phyloP scores from a whole-genome alignment of 2,888 invertebrate genomes.

The Ichneumoninae sp. region DNA sequence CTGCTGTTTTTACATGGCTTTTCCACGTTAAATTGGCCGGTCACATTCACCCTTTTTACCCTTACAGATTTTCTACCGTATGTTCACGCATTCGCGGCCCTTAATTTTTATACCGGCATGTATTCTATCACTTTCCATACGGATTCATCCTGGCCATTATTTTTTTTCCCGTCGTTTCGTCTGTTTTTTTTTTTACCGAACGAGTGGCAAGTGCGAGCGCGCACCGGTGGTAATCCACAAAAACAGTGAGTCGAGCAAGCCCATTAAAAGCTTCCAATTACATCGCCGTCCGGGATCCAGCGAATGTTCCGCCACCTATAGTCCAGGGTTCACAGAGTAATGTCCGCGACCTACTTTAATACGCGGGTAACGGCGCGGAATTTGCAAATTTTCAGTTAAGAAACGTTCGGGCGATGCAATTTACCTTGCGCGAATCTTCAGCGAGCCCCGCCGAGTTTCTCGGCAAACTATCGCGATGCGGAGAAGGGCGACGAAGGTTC shows the following conservation, averaged over 20 bases:
- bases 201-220: constrained; percentile 33
- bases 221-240: constrained; percentile 40
- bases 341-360: constrained; percentile 49
- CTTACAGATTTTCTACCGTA: constrained; percentile 20
- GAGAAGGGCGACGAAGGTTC: background rate
- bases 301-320: background rate
- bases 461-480: background rate
- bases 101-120: constrained; percentile 8
- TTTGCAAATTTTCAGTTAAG: constrained; percentile 51
- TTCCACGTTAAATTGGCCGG: background rate
- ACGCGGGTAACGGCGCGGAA: constrained; percentile 28
- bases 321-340: constrained; percentile 19
- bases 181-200: constrained; percentile 3
- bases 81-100: constrained; percentile 18
- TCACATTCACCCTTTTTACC: background rate
- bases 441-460: constrained; percentile 10
- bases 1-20: background rate
- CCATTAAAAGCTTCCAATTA: constrained; percentile 62
- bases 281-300: constrained; percentile 29
- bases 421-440: constrained; percentile 21
- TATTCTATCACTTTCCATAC: constrained; percentile 29
- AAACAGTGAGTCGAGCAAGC: constrained; percentile 51
- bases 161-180: constrained; percentile 18
- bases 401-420: constrained; percentile 27
- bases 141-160: constrained; percentile 20